Percentiles rank a stretch among this genome's conserved stretches.
Evolutionary conservation across 1,140 invertebrate species (phyloP).

Genomic region (Drosophila kurseongensis): DNA sequence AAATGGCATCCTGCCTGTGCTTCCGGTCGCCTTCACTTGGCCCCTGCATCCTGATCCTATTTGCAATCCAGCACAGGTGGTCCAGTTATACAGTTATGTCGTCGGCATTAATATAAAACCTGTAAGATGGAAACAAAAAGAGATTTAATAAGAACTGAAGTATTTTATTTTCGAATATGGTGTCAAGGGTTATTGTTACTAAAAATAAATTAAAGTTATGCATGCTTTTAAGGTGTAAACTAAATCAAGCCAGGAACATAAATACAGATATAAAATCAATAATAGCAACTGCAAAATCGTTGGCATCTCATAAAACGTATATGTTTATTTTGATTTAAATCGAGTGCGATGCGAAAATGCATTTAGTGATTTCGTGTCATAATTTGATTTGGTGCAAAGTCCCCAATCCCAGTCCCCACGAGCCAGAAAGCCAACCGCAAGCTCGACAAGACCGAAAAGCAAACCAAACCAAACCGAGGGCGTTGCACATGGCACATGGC

Average conservation of each 20-base stretch:
- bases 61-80: slow-evolving; percentile 50
- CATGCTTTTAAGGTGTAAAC: no score
- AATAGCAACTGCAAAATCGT: no score
- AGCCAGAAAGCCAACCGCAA: slow-evolving; percentile 9
- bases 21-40: slow-evolving; percentile 53
- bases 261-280: background rate
- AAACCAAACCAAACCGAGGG: slow-evolving; percentile 55
- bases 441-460: slow-evolving; percentile 19
- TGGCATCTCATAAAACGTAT: background rate
- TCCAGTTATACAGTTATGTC: slow-evolving; percentile 46
- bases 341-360: slow-evolving; percentile 28
- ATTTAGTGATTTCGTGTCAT: slow-evolving; percentile 21
- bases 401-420: background rate
- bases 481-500: slow-evolving; percentile 56
- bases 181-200: background rate
- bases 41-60: slow-evolving; percentile 10
- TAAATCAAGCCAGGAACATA: no score
- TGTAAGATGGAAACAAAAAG: background rate
- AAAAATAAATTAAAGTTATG: no score
- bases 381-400: slow-evolving; percentile 28
- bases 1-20: slow-evolving; percentile 67
- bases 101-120: background rate
- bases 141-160: slow-evolving; percentile 1
- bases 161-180: slow-evolving; percentile 1
- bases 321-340: slow-evolving; percentile 2